phyloP scores from a whole-genome alignment of 1,140 invertebrate species.

The Aphelinus atriplicis region DNA sequence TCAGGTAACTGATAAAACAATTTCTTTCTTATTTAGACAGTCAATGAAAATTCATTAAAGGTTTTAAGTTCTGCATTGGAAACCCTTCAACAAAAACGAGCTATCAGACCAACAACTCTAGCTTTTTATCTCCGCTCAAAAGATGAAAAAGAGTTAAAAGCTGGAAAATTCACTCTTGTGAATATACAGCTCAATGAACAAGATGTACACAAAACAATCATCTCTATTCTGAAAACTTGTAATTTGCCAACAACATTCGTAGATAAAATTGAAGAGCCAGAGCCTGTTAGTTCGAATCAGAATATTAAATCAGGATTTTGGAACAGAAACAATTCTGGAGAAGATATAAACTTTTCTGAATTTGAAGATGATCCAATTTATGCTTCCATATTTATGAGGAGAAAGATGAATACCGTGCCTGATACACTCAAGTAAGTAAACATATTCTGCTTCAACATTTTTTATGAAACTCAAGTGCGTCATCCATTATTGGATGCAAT shows the following conservation, averaged over 20 bases:
- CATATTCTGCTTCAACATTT: too few relatives aligned
- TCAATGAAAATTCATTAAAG: conserved; percentile 92
- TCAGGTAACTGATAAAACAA: too few relatives aligned
- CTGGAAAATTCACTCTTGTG: conserved; percentile 76
- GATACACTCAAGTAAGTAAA: conserved; percentile 63
- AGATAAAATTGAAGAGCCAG: conserved; percentile 71
- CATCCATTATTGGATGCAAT: not conserved
- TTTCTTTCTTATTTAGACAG: conserved; percentile 69
- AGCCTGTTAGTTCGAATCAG: conserved; percentile 42
- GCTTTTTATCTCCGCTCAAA: conserved; percentile 78
- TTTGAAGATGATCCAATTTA: conserved; percentile 68
- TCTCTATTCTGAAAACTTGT: conserved; percentile 81
- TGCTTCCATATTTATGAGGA: conserved; percentile 65
- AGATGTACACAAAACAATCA: conserved; percentile 79
- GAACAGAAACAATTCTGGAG: conserved; percentile 49
- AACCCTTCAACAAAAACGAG: conserved; percentile 73
- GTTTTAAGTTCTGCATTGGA: conserved; percentile 86
- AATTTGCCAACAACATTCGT: conserved; percentile 85
- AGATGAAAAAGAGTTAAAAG: conserved; percentile 71
- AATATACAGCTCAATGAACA: conserved; percentile 75
- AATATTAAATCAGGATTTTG: conserved; percentile 48
- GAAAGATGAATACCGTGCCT: conserved; percentile 65
- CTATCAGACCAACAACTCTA: conserved; percentile 70
- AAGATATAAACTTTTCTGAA: conserved; percentile 64
- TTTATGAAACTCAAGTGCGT: conserved; percentile 19